Evolutionary conservation across 1,140 invertebrate species (phyloP).

Genomic region (Calephelis virginiensis): DNA sequence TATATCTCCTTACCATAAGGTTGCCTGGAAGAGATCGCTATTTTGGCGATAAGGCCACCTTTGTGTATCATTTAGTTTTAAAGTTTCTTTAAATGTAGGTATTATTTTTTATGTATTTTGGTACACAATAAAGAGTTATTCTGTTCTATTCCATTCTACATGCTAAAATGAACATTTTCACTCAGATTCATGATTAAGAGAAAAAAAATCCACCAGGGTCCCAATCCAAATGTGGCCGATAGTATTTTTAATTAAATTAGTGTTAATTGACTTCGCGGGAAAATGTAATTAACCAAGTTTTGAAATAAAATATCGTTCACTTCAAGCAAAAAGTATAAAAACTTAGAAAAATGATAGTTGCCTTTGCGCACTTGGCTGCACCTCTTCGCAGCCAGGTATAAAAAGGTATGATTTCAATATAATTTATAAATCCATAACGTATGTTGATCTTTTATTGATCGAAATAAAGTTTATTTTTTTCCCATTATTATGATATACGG

Average conservation of each 20-base stretch:
- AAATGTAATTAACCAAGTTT: conserved; percentile 16
- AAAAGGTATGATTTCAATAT: conserved; percentile 21
- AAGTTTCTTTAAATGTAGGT: too few relatives aligned
- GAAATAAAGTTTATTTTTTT: background rate
- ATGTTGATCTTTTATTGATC: background rate
- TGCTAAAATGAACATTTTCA: too few relatives aligned
- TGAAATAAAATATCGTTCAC: conserved; percentile 14
- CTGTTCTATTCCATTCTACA: too few relatives aligned
- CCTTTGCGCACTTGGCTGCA: conserved; percentile 23
- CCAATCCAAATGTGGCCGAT: background rate
- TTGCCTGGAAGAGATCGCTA: too few relatives aligned
- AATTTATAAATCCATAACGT: conserved; percentile 16
- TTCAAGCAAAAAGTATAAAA: conserved; percentile 12
- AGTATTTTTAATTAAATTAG: conserved; percentile 14
- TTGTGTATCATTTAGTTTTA: too few relatives aligned
- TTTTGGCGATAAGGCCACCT: too few relatives aligned
- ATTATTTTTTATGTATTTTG: too few relatives aligned
- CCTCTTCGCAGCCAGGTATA: conserved; percentile 24
- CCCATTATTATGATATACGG: background rate
- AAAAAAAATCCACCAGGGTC: too few relatives aligned
- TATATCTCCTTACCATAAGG: too few relatives aligned
- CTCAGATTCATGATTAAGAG: too few relatives aligned
- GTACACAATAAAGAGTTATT: too few relatives aligned
- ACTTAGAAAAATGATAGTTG: conserved; percentile 20
- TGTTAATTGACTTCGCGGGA: conserved; percentile 5